Evolutionary conservation across 2,797 vertebrate genomes (phyloP).

Genomic region (Danio choprae): DNA sequence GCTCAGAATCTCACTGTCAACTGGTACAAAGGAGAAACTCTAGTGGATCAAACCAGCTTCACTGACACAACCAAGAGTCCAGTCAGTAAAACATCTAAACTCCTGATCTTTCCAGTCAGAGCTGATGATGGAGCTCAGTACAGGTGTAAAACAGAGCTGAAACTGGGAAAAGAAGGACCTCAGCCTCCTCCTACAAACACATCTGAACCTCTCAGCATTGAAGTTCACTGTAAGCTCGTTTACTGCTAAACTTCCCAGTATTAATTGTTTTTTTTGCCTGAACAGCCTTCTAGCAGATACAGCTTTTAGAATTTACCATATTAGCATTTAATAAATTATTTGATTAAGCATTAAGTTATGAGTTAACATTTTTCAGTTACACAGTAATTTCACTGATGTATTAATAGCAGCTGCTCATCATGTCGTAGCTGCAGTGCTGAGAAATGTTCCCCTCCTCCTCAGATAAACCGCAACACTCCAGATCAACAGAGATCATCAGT

Average conservation of each 20-base stretch:
- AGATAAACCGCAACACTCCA: slow-evolving; percentile 45
- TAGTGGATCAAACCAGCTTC: not conserved
- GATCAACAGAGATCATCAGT: slow-evolving; percentile 6
- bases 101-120: not conserved
- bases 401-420: too few species aligned
- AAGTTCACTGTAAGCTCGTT: slow-evolving; percentile 14
- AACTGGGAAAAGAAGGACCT: slow-evolving; percentile 6
- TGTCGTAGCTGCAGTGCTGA: not conserved
- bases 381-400: not conserved
- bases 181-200: not conserved
- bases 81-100: not conserved
- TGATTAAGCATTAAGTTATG: too few species aligned
- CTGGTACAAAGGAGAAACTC: slow-evolving; percentile 64
- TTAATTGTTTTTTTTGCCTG: too few species aligned
- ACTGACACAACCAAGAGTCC: not conserved
- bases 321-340: too few species aligned
- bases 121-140: slow-evolving; percentile 27
- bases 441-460: not conserved
- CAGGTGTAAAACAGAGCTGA: slow-evolving; percentile 32
- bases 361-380: not conserved
- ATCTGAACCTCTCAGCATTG: not conserved
- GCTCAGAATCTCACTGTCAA: slow-evolving; percentile 45
- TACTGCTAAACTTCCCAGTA: too few species aligned
- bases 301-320: too few species aligned
- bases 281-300: too few species aligned